These are phyloP conservation scores for Microtus montanus DNA, from an alignment of 2,113 vertebrate genomes.

Conservation along the genomic window DNA sequence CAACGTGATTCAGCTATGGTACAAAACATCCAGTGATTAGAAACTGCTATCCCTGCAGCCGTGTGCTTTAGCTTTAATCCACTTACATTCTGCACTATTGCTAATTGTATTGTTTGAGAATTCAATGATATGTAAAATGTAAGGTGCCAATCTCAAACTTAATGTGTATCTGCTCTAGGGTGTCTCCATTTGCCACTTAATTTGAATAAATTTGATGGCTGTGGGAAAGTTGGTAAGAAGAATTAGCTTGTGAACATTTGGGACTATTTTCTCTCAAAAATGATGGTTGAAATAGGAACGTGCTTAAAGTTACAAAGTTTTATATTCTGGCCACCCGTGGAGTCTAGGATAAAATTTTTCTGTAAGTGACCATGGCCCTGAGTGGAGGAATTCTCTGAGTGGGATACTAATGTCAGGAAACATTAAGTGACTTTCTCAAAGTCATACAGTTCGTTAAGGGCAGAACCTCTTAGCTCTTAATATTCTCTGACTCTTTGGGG, in stretches of 20 bases:
- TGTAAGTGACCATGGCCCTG: neutral
- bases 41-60: slow-evolving; percentile 59
- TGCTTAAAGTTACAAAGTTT: slow-evolving; percentile 55
- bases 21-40: slow-evolving; percentile 76
- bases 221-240: slow-evolving; percentile 69
- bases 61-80: slow-evolving; percentile 62
- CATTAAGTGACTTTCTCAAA: neutral
- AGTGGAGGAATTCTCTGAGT: slow-evolving; percentile 31
- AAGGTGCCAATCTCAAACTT: slow-evolving; percentile 66
- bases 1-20: slow-evolving; percentile 71
- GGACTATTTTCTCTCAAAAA: slow-evolving; percentile 66
- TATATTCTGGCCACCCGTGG: slow-evolving; percentile 56
- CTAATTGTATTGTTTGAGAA: slow-evolving; percentile 76
- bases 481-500: neutral
- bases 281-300: slow-evolving; percentile 71
- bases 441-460: neutral
- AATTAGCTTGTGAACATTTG: slow-evolving; percentile 68
- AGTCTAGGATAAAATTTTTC: slow-evolving; percentile 58
- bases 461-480: neutral
- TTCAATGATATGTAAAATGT: slow-evolving; percentile 76
- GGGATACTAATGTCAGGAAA: neutral
- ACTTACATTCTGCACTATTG: slow-evolving; percentile 60
- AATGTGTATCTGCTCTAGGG: slow-evolving; percentile 62
- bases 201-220: slow-evolving; percentile 68
- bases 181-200: slow-evolving; percentile 68